These are phyloP conservation scores for Aradophagus sp. DNA, from an alignment of 1,140 invertebrate species.

Conservation along the genomic window DNA sequence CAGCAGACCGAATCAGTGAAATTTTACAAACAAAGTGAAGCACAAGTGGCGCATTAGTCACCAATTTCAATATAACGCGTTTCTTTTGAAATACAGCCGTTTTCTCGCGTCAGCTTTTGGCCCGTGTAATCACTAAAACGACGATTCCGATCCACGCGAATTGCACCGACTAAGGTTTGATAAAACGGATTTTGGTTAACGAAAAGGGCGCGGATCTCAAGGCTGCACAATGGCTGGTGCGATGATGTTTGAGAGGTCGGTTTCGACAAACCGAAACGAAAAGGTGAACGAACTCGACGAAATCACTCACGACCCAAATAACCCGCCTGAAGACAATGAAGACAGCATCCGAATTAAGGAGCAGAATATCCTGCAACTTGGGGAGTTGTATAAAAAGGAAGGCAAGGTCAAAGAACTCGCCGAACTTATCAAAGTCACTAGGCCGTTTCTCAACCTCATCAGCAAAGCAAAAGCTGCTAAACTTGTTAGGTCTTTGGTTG, in stretches of 20 bases:
- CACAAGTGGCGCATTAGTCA: neutral
- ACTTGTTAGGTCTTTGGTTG: conserved; percentile 95
- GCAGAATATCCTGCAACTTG: conserved; percentile 91
- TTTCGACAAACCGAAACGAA: conserved; percentile 82
- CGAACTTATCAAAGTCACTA: conserved; percentile 92
- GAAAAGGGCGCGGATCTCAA: no score
- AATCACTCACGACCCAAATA: conserved; percentile 80
- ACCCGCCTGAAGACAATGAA: conserved; percentile 85
- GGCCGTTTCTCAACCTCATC: conserved; percentile 94
- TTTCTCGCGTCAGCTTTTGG: no score
- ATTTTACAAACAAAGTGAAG: neutral
- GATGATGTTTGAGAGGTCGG: conserved; percentile 87
- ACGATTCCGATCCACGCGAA: no score
- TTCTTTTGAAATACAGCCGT: no score
- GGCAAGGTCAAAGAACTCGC: conserved; percentile 95
- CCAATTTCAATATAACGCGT: neutral
- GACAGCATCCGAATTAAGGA: conserved; percentile 91
- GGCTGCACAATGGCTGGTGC: conserved; percentile 88
- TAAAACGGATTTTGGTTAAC: no score
- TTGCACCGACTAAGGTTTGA: no score
- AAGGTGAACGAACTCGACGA: conserved; percentile 80
- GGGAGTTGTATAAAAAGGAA: conserved; percentile 92
- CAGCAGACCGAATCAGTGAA: conserved; percentile 2
- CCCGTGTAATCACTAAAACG: no score
- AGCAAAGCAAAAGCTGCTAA: conserved; percentile 99